phyloP scores from a whole-genome alignment of 1,140 invertebrate species.

The Cydia pomonella region DNA sequence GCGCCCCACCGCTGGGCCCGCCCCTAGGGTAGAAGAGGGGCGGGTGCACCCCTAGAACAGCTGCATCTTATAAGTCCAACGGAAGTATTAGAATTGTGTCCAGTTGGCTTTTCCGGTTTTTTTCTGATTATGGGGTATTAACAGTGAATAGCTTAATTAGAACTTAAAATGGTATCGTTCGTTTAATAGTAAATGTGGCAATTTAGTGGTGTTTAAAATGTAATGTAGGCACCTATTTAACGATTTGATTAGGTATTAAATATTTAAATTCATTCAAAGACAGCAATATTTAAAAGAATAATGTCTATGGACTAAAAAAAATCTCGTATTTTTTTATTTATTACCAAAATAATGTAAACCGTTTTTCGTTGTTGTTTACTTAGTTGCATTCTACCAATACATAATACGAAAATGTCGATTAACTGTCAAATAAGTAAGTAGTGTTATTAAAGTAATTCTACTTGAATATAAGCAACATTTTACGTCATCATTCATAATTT shows the following conservation, averaged over 20 bases:
- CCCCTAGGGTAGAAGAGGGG: background rate
- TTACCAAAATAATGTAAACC: too few relatives aligned
- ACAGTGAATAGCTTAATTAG: slow-evolving; percentile 20
- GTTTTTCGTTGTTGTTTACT: too few relatives aligned
- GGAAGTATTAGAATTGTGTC: slow-evolving; percentile 26
- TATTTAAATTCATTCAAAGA: background rate
- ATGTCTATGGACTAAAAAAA: too few relatives aligned
- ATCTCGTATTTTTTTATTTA: too few relatives aligned
- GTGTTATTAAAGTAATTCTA: too few relatives aligned
- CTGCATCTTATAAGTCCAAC: slow-evolving; percentile 7
- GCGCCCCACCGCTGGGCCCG: slow-evolving; percentile 18
- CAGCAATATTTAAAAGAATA: background rate
- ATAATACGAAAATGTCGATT: too few relatives aligned
- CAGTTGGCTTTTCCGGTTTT: slow-evolving; percentile 33
- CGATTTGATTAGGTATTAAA: background rate
- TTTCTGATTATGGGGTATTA: slow-evolving; percentile 20
- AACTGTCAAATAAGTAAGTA: too few relatives aligned
- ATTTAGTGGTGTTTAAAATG: background rate
- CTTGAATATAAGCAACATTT: too few relatives aligned
- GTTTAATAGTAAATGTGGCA: background rate
- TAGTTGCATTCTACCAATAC: too few relatives aligned
- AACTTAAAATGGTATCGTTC: background rate
- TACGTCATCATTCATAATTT: too few relatives aligned
- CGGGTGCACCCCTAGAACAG: slow-evolving; percentile 8
- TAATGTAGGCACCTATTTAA: background rate